Percentiles rank a stretch among this genome's conserved stretches.
phyloP scores from a whole-genome alignment of 1,140 invertebrate species.

The Leptinotarsa texana region DNA sequence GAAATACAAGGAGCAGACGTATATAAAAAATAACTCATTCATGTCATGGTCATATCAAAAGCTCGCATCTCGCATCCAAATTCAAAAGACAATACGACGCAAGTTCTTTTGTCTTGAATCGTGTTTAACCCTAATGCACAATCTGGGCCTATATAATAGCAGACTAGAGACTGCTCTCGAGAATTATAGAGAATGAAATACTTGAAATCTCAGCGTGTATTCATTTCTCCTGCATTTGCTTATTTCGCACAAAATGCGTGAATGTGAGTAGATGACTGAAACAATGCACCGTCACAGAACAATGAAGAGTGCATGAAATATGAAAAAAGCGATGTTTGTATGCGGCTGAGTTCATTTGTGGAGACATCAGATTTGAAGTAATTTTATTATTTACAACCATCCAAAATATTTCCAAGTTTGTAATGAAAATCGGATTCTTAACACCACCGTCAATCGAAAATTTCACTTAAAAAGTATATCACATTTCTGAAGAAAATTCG shows the following conservation, averaged over 20 bases:
- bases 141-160: conserved; percentile 33
- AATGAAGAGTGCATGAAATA: conserved; percentile 22
- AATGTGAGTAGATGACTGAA: conserved; percentile 25
- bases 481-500: no score
- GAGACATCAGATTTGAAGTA: neutral
- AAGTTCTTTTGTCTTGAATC: conserved; percentile 34
- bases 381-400: no score
- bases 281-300: conserved; percentile 33
- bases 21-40: neutral
- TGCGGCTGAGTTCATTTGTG: neutral
- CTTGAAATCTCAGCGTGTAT: conserved; percentile 23
- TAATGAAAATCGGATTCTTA: no score
- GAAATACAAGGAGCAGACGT: neutral
- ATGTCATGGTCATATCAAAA: conserved; percentile 16
- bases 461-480: no score
- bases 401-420: no score
- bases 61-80: conserved; percentile 7
- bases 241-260: conserved; percentile 42
- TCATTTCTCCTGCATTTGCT: conserved; percentile 31
- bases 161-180: conserved; percentile 19
- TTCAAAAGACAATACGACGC: conserved; percentile 30
- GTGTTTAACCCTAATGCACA: conserved; percentile 38
- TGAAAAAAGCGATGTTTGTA: conserved; percentile 14
- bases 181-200: conserved; percentile 25
- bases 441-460: no score